Evolutionary conservation across 1,140 invertebrate genomes (phyloP), one percentile per base, ranked within the genome.

Genomic region (Tetragnatha versicolor): DNA sequence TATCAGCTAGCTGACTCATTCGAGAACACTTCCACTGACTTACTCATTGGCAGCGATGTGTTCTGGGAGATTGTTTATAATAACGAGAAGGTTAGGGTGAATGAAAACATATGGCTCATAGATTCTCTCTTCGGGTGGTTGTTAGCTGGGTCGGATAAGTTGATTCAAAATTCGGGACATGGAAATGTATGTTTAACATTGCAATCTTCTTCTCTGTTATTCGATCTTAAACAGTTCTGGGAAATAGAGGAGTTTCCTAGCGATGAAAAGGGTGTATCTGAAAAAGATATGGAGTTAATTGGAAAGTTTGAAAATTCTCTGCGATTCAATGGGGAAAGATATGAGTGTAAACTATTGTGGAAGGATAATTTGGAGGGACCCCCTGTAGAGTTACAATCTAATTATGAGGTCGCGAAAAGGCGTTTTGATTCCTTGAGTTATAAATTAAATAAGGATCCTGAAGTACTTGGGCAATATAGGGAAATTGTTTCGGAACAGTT

Each of bases 331-430:
- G 4, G 33, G 25, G 60, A 63, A 39, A 5, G 33, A 22, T 42
- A 63, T 39, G 33, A 39, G 20, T 63, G 35, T 63, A 39, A 39
- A 63, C 25, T 63, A 39, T 39, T 63, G 35, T 63, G 20, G 60
- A 63, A 63, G n/a, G 20, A 63, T 22, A 37, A 39, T 25, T 42
- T 42, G 17, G 27, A 4, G 20, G 33, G 60, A 0, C 33, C 33
- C 1, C 33, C 60, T n/a, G 9, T n/a, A 2, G n/a, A 7, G 3
- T 14, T 39, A 12, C 3, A 63, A 17, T 39, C 37, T 63, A 63
- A 42, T 63, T 63, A 37, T 25, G 20, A 12, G n/a, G 49, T 69
- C 1, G 29, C 7, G 17, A 47, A 37, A 45, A 58, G 22, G 5
- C 27, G 51, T 53, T 55, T 72, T 29, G 31, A 55, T 37, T 27